A percentile compares a stretch with the other conserved stretches of the same genome.
These are phyloP conservation scores for Myrmecobius fasciatus DNA, from an alignment of 2,113 vertebrate species.

Conservation along the genomic window DNA sequence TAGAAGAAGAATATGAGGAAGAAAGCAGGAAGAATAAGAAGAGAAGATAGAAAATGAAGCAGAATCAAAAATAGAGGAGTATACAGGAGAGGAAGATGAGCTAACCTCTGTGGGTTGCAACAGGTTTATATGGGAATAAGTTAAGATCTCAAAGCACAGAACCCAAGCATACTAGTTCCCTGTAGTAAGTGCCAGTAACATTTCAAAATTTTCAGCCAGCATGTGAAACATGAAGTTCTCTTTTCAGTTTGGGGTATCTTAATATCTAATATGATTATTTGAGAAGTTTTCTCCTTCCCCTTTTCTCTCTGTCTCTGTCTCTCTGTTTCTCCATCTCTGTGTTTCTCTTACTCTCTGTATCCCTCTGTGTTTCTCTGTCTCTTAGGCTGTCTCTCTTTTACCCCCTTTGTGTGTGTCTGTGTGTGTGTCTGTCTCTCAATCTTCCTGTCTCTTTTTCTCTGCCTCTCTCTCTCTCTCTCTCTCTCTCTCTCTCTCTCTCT, in stretches of 20 bases:
- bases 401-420: too few species aligned
- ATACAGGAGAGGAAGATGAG: background rate
- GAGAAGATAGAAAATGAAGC: conserved; percentile 12
- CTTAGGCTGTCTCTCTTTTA: too few species aligned
- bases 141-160: conserved; percentile 33
- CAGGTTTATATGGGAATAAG: conserved; percentile 10
- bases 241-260: background rate
- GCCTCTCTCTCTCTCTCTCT: too few species aligned
- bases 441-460: too few species aligned
- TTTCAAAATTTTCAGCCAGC: background rate
- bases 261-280: background rate
- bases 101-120: background rate
- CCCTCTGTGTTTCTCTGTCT: too few species aligned
- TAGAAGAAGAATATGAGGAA: background rate
- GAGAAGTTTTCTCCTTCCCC: too few species aligned
- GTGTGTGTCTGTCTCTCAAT: too few species aligned
- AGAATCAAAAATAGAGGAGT: background rate
- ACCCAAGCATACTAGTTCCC: background rate
- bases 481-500: too few species aligned
- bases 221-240: background rate
- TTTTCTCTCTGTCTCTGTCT: too few species aligned
- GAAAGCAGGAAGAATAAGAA: background rate
- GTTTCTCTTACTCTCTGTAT: too few species aligned
- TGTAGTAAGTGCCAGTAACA: conserved; percentile 28
- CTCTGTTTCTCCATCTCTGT: background rate